These are phyloP conservation scores for Chloropsis hardwickii DNA, from an alignment of 2,113 vertebrate species.

Conservation along the genomic window DNA sequence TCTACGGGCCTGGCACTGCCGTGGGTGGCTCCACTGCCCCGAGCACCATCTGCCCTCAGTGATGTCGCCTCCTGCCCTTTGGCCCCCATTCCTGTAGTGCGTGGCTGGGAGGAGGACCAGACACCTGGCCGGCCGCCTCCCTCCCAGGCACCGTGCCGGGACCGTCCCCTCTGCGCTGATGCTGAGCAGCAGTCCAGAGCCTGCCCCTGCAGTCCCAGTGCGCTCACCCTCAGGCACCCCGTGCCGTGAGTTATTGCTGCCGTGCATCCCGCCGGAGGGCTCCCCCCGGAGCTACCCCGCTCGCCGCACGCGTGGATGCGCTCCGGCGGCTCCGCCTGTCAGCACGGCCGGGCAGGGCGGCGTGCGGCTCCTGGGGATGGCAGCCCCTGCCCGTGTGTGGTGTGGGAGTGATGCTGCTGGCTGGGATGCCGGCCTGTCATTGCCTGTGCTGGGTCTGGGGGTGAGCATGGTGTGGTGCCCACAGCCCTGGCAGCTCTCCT, in stretches of 20 bases:
- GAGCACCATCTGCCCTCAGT: background rate
- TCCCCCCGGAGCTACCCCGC: background rate
- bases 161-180: fast-evolving
- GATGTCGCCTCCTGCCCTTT: fast-evolving
- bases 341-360: background rate
- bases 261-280: background rate
- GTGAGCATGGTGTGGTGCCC: fast-evolving
- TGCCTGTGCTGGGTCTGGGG: fast-evolving
- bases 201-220: background rate
- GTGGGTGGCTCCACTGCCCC: background rate
- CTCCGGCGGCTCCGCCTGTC: fast-evolving
- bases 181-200: background rate
- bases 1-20: background rate
- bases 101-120: background rate
- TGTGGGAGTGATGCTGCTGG: fast-evolving
- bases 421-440: fast-evolving
- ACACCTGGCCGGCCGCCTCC: fast-evolving
- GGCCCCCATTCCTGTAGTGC: background rate
- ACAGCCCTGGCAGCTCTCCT: fast-evolving
- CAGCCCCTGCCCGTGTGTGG: fast-evolving
- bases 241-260: background rate
- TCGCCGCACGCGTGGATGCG: background rate
- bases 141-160: background rate
- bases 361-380: fast-evolving
- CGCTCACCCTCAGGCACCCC: fast-evolving